Conservation (phyloP, 2,113 vertebrate species). For the Plecturocebus donacophilus region DNA sequence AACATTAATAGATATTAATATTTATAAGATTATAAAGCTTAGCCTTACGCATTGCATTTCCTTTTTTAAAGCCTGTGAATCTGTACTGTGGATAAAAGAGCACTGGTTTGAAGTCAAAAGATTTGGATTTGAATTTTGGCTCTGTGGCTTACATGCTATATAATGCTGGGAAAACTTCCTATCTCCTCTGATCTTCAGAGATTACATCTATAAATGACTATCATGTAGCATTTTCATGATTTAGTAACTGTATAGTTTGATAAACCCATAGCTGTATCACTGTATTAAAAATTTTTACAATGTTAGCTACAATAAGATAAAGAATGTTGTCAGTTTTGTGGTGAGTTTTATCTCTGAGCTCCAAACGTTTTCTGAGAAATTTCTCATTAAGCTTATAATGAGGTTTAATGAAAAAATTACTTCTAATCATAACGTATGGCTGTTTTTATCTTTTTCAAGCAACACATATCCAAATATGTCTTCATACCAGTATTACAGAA, state of each 20-base stretch:
- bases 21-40: background rate
- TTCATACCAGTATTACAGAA: background rate
- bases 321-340: background rate
- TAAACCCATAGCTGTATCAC: background rate
- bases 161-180: background rate
- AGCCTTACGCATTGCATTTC: background rate
- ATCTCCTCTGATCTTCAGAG: background rate
- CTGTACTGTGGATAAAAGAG: background rate
- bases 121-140: background rate
- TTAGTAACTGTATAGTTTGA: slow-evolving; percentile 6
- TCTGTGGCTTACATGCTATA: background rate
- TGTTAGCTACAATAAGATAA: background rate
- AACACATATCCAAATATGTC: background rate
- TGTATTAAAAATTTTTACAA: background rate
- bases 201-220: background rate
- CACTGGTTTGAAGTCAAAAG: background rate
- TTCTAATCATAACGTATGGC: background rate
- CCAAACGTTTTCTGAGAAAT: slow-evolving; percentile 2
- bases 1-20: slow-evolving; percentile 51
- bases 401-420: background rate
- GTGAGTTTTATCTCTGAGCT: slow-evolving; percentile 11
- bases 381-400: background rate
- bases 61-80: background rate
- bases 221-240: background rate
- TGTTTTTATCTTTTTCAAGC: background rate